These are phyloP conservation scores for Tenthredo mesomela DNA, from an alignment of 2,888 invertebrate genomes.

Conservation along the genomic window DNA sequence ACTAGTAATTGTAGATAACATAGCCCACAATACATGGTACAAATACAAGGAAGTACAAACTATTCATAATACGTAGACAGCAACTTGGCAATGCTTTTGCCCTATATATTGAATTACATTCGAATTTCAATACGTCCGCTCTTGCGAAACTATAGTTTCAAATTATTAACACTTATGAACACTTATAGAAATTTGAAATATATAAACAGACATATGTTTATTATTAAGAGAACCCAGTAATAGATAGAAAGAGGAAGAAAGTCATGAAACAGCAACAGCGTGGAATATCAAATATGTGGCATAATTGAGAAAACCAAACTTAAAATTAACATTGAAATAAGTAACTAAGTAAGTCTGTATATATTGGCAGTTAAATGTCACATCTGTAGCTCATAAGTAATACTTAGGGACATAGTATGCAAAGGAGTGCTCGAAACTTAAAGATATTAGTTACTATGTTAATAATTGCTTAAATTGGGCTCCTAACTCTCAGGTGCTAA, in stretches of 20 bases:
- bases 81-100: constrained; percentile 44
- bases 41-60: constrained; percentile 51
- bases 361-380: constrained; percentile 54
- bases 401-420: constrained; percentile 41
- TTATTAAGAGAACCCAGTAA: background rate
- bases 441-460: constrained; percentile 11
- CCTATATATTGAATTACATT: constrained; percentile 25
- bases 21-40: constrained; percentile 44
- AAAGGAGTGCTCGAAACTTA: background rate
- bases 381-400: constrained; percentile 48
- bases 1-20: constrained; percentile 15
- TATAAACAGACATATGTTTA: constrained; percentile 6
- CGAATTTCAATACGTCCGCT: background rate
- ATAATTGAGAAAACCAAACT: constrained; percentile 23
- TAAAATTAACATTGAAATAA: constrained; percentile 49
- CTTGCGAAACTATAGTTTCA: constrained; percentile 13
- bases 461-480: background rate
- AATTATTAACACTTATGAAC: background rate
- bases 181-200: constrained; percentile 11
- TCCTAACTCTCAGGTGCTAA: constrained; percentile 5
- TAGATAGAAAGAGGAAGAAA: constrained; percentile 6
- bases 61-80: constrained; percentile 47
- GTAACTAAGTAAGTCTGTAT: constrained; percentile 53
- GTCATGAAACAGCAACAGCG: background rate
- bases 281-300: constrained; percentile 9